phyloP scores from a whole-genome alignment of 1,140 invertebrate species.

The Leptoteleia sp. region DNA sequence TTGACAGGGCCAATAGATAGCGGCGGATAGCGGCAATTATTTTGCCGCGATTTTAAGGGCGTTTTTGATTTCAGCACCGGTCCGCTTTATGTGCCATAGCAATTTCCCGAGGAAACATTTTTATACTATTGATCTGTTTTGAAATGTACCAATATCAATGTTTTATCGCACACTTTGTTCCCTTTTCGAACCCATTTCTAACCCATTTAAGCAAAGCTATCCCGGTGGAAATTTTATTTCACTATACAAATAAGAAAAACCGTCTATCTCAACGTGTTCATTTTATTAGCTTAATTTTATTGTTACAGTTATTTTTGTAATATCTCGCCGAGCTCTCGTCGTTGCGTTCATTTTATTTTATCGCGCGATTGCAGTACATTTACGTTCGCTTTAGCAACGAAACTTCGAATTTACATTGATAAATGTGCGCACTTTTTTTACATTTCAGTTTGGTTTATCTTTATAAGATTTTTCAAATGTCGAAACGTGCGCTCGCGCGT shows the following conservation, averaged over 20 bases:
- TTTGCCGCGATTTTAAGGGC: too few species aligned
- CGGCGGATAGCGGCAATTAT: too few species aligned
- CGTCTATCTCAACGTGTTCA: not conserved
- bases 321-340: not conserved
- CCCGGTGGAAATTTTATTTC: not conserved
- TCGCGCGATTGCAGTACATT: not conserved
- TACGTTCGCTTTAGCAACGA: too few species aligned
- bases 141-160: not conserved
- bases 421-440: too few species aligned
- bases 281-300: conserved; percentile 1
- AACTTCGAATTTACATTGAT: too few species aligned
- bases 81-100: too few species aligned
- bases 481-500: too few species aligned
- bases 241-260: not conserved
- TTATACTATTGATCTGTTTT: not conserved
- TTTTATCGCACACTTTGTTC: not conserved
- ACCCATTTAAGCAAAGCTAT: not conserved
- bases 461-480: too few species aligned
- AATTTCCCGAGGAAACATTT: too few species aligned
- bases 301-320: not conserved
- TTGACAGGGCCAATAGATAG: too few species aligned
- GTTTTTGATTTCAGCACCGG: too few species aligned
- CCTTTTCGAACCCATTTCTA: not conserved
- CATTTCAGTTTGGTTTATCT: too few species aligned
- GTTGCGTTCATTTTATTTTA: conserved; percentile 4